Base-by-base conservation (phyloP, 2,797 vertebrate species). In the Gorsachius magnificus region DNA sequence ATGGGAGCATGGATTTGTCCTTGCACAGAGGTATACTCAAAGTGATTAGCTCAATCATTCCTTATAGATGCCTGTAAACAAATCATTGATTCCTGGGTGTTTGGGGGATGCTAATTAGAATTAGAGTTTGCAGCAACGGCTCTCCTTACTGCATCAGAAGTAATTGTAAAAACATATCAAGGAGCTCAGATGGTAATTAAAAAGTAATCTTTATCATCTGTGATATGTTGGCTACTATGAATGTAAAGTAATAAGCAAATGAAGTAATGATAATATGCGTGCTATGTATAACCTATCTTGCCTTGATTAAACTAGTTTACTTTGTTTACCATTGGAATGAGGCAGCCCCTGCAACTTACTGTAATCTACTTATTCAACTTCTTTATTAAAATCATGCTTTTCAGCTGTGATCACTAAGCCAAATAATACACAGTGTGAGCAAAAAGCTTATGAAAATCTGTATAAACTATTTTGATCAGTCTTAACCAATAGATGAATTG, bases 361-460 rank as follows among this genome's bases (percentile, higher is more conserved):
- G 85, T 96, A 97, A 97, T 97, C 93, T 94, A 50, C 96, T 97
- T 97, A 96, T 80, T 87, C 90, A 89, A 71, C 65, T 60, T 48
- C 92, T 89, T 96, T 83, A 96, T 91, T 95, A 96, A 96, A 95
- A 96, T 83, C 53, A 71, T 69, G 93, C 93, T 95, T 96, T 93
- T 97, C 90, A 91, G 89, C 54, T 93, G 84, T 83, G 89, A 94
- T 94, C 75, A 68, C 90, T 96, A 95, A 97, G 83, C 87, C 86
- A 96, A 94, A 80, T 89, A 96, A 94, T 92, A 92, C 91, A 89
- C 60, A 76, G 75, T 87, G 68, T 89, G 81, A 96, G 80, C 56
- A 88, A 94, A 95, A 94, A 91, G 96, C 90, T 97, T 95, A 95
- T 61, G 75, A 87, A 96, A 97, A 96, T 94, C 93, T 96, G 64